Evolutionary conservation across 2,888 invertebrate species (phyloP).

Genomic region (Salpingus planirostris): DNA sequence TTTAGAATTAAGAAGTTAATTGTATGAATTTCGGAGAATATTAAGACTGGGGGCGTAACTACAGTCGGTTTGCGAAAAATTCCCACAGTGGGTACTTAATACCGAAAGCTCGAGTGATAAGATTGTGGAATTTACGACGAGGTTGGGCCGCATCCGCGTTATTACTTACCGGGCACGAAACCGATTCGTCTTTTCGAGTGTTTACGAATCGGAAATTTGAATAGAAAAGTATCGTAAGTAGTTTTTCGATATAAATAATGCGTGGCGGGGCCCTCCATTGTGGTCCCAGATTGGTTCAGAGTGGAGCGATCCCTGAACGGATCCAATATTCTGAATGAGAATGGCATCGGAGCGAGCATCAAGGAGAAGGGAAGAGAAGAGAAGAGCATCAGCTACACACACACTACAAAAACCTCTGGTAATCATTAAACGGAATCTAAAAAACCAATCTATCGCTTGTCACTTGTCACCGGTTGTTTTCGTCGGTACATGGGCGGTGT

Average conservation of each 20-base stretch:
- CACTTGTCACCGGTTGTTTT: slow-evolving; percentile 31
- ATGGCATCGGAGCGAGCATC: slow-evolving; percentile 2
- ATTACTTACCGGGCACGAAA: no score
- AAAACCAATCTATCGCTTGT: slow-evolving; percentile 39
- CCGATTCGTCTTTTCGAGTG: no score
- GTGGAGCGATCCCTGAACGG: slow-evolving; percentile 4
- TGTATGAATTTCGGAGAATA: no score
- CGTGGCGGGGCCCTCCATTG: slow-evolving; percentile 5
- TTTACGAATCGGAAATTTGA: no score
- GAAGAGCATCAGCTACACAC: not conserved
- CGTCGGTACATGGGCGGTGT: slow-evolving; percentile 22
- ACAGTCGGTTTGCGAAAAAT: no score
- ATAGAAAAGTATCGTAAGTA: slow-evolving; percentile 34
- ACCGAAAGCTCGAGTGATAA: no score
- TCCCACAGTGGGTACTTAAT: no score
- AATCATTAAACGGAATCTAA: slow-evolving; percentile 33
- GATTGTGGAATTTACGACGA: no score
- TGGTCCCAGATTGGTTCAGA: slow-evolving; percentile 5
- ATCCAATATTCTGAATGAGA: slow-evolving; percentile 8
- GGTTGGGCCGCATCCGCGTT: no score
- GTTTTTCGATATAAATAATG: slow-evolving; percentile 6
- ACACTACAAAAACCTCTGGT: slow-evolving; percentile 12
- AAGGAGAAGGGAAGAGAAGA: not conserved
- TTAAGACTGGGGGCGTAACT: no score
- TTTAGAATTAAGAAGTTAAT: no score